phyloP scores from a whole-genome alignment of 2,888 invertebrate species.

The Lypha dubia region DNA sequence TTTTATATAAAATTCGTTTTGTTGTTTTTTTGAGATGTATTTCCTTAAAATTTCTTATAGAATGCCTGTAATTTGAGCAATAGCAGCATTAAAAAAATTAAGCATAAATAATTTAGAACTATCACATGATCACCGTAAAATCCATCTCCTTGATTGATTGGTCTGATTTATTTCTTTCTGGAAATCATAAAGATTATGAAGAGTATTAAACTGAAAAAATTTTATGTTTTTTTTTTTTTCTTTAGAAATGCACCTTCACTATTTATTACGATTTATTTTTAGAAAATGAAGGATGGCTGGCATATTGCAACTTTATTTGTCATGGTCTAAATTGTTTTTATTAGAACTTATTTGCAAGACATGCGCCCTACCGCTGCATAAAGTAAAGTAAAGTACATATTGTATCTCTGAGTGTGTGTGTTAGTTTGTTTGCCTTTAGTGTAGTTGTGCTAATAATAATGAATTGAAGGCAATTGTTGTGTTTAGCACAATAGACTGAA shows the following conservation, averaged over 20 bases:
- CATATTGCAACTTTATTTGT: constrained; percentile 37
- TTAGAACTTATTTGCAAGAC: constrained; percentile 32
- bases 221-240: background rate
- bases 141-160: no score
- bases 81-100: no score
- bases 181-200: background rate
- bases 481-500: constrained; percentile 60
- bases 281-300: constrained; percentile 25
- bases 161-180: background rate
- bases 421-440: constrained; percentile 40
- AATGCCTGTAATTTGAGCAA: no score
- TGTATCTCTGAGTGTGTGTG: no score
- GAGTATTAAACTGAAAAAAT: background rate
- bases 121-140: no score
- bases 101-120: no score
- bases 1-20: no score
- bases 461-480: constrained; percentile 69
- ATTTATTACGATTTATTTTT: background rate
- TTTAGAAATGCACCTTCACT: background rate
- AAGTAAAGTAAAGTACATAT: no score
- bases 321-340: constrained; percentile 29
- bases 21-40: no score
- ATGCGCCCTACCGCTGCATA: constrained; percentile 50
- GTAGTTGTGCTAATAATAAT: constrained; percentile 67
- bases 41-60: no score